Percentiles rank a stretch among this genome's conserved stretches.
Conservation (phyloP, 2,113 vertebrate genomes). For the Lipotes vexillifer region DNA sequence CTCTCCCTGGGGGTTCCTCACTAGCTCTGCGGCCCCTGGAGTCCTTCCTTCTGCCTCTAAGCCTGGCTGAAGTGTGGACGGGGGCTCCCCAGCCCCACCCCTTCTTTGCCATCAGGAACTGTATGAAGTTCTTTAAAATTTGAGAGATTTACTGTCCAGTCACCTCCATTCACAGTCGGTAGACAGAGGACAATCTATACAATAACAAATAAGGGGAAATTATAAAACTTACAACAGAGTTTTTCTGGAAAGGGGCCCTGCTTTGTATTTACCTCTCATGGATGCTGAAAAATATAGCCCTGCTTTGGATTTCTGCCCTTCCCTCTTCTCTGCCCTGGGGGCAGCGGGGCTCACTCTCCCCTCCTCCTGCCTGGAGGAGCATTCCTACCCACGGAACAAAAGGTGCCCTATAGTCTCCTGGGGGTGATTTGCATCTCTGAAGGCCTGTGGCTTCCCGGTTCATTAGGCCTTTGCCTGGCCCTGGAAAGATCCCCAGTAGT, state of each 20-base stretch:
- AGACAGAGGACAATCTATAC: background rate
- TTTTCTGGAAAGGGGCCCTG: background rate
- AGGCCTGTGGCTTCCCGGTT: background rate
- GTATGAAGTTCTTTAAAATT: background rate
- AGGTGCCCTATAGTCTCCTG: background rate
- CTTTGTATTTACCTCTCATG: background rate
- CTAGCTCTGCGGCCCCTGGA: background rate
- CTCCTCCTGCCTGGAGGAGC: background rate
- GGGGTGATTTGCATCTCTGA: background rate
- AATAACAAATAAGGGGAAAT: background rate
- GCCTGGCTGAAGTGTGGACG: background rate
- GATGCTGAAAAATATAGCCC: background rate
- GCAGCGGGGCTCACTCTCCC: too few species aligned
- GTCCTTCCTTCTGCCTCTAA: too few species aligned
- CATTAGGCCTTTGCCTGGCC: background rate
- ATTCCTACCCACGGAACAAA: background rate
- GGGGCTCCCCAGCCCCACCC: background rate
- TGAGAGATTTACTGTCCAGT: background rate
- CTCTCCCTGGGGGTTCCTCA: background rate
- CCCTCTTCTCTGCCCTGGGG: background rate
- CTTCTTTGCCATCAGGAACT: background rate
- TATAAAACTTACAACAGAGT: background rate
- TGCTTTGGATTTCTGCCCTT: background rate
- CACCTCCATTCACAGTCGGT: background rate
- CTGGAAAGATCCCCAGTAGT: background rate